Evolutionary conservation across 2,888 invertebrate genomes (phyloP).

Genomic region (Nezara viridula): DNA sequence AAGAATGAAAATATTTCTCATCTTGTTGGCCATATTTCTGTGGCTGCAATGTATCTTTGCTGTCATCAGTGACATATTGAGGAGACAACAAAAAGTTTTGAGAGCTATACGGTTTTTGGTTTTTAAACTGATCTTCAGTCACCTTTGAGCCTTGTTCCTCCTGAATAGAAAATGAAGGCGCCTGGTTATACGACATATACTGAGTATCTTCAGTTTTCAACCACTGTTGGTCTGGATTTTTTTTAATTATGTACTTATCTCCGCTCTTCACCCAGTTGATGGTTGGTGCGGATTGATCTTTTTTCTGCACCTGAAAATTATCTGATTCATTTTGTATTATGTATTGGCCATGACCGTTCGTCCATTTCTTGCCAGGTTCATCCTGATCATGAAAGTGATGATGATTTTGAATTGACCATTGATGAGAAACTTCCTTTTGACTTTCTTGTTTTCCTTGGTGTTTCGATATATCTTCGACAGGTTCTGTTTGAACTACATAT

Average conservation of each 20-base stretch:
- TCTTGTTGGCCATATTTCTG: neutral
- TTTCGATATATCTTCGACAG: neutral
- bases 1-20: neutral
- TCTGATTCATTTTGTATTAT: neutral
- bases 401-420: neutral
- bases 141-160: neutral
- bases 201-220: neutral
- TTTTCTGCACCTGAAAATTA: neutral
- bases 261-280: neutral
- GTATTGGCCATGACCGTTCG: slow-evolving; percentile 6
- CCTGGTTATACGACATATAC: neutral
- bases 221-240: neutral
- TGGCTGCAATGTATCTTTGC: neutral
- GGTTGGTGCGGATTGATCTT: neutral
- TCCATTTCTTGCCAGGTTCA: neutral
- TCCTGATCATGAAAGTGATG: neutral
- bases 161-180: neutral
- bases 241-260: neutral
- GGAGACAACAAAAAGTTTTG: neutral
- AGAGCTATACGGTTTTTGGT: neutral
- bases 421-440: neutral
- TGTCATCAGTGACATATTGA: neutral
- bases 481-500: neutral
- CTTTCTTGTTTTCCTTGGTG: neutral
- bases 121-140: too few relatives aligned